Percentiles rank a stretch among this genome's conserved stretches.
These are phyloP conservation scores for Passerculus sandwichensis DNA, from an alignment of 2,797 vertebrate genomes.

Conservation along the genomic window DNA sequence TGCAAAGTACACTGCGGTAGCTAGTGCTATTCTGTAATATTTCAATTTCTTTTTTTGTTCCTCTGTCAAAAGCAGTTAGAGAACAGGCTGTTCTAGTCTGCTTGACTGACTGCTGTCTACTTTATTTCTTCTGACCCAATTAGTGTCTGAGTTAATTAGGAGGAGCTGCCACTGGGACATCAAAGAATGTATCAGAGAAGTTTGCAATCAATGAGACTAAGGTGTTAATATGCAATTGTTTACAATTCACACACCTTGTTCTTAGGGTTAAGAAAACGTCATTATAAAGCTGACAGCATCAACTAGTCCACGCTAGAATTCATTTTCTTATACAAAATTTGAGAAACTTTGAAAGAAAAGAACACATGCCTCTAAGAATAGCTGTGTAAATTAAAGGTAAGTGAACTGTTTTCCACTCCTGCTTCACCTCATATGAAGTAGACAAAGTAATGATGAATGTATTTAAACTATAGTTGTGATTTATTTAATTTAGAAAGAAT, in stretches of 20 bases:
- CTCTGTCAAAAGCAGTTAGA: slow-evolving; percentile 40
- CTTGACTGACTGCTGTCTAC: slow-evolving; percentile 60
- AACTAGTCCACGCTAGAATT: not conserved
- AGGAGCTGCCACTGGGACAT: slow-evolving; percentile 7
- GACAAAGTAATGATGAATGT: not conserved
- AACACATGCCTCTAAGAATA: not conserved
- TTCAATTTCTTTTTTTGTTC: slow-evolving; percentile 1
- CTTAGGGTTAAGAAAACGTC: not conserved
- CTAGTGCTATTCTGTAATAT: not conserved
- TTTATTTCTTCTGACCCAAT: slow-evolving; percentile 58
- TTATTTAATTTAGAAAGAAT: not conserved
- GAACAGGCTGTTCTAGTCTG: slow-evolving; percentile 34
- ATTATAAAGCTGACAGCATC: not conserved
- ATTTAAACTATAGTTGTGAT: not conserved
- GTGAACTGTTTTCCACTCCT: not conserved
- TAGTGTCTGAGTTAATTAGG: slow-evolving; percentile 45
- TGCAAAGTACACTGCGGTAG: not conserved
- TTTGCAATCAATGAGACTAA: not conserved
- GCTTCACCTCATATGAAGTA: not conserved
- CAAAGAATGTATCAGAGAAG: slow-evolving; percentile 4
- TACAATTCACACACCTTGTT: not conserved
- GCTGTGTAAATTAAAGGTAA: not conserved
- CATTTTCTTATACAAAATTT: not conserved
- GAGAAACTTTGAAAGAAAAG: not conserved
- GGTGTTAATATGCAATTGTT: slow-evolving; percentile 4